Percentiles rank a stretch among this genome's conserved stretches.
These are phyloP conservation scores for Agrotis clavis DNA, from an alignment of 2,888 invertebrate species.

Conservation along the genomic window DNA sequence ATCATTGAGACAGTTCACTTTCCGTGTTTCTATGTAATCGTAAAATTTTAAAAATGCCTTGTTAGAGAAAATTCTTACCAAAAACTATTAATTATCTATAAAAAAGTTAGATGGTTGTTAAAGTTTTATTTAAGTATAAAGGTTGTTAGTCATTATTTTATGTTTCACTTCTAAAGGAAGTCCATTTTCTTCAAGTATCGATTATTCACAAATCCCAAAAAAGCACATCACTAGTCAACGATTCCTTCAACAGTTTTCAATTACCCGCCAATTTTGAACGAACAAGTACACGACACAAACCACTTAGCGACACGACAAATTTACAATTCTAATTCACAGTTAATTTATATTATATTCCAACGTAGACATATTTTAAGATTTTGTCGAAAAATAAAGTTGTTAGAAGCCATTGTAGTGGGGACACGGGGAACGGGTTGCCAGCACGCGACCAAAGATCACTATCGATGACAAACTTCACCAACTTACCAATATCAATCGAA, in stretches of 20 bases:
- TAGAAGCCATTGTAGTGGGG: slow-evolving; percentile 76
- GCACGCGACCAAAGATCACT: slow-evolving; percentile 85
- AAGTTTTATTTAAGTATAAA: no score
- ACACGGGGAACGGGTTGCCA: slow-evolving; percentile 71
- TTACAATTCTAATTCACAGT: slow-evolving; percentile 84
- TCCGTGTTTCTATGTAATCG: slow-evolving; percentile 14
- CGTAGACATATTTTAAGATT: slow-evolving; percentile 76
- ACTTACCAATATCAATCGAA: slow-evolving; percentile 75
- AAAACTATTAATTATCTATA: slow-evolving; percentile 6
- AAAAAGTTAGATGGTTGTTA: neutral
- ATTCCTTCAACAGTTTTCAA: slow-evolving; percentile 60
- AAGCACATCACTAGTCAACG: slow-evolving; percentile 27
- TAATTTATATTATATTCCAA: slow-evolving; percentile 81
- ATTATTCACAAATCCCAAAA: slow-evolving; percentile 6
- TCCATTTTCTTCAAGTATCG: neutral
- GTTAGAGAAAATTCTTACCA: neutral
- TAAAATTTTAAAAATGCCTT: slow-evolving; percentile 8
- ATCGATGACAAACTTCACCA: slow-evolving; percentile 80
- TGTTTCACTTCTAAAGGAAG: neutral
- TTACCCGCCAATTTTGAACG: slow-evolving; percentile 65
- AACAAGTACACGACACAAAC: slow-evolving; percentile 68
- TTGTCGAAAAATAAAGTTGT: slow-evolving; percentile 87
- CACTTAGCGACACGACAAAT: slow-evolving; percentile 78
- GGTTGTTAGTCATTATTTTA: no score
- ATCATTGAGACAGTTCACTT: slow-evolving; percentile 57